phyloP scores from a whole-genome alignment of 2,797 vertebrate species.

The Pogoniulus pusillus region DNA sequence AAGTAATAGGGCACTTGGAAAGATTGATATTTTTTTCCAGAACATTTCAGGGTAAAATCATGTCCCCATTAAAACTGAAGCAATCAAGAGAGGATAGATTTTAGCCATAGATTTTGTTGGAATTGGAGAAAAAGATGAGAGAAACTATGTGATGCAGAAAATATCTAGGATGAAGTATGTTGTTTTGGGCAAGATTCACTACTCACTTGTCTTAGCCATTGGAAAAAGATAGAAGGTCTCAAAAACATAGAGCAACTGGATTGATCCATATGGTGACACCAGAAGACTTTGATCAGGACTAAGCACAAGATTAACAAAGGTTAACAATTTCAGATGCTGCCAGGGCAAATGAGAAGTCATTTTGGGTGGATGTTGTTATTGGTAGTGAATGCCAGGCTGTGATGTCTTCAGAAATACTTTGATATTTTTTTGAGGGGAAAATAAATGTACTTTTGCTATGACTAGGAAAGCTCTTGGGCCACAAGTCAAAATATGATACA shows the following conservation, averaged over 20 bases:
- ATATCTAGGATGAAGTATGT: not conserved
- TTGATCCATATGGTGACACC: not conserved
- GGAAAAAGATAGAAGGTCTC: not conserved
- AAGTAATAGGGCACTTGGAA: conserved; percentile 49
- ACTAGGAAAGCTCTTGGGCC: not conserved
- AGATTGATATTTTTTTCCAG: conserved; percentile 21
- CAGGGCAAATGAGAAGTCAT: conserved; percentile 11
- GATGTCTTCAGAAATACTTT: conserved; percentile 7
- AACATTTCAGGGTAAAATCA: conserved; percentile 27
- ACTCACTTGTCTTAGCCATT: not conserved
- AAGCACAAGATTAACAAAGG: not conserved
- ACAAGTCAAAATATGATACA: not conserved
- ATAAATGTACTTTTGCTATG: not conserved
- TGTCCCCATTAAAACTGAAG: conserved; percentile 20
- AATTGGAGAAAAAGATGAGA: not conserved
- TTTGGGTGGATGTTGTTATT: not conserved
- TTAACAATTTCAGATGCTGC: conserved; percentile 5
- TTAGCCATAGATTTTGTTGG: not conserved
- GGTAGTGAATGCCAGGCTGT: not conserved
- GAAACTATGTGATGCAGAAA: not conserved
- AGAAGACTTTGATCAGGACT: not conserved
- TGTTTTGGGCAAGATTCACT: conserved; percentile 1
- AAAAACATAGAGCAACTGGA: not conserved
- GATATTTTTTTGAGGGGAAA: conserved; percentile 39
- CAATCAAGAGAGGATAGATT: conserved; percentile 13